phyloP scores from a whole-genome alignment of 2,888 invertebrate genomes.

The Synergus itoensis region DNA sequence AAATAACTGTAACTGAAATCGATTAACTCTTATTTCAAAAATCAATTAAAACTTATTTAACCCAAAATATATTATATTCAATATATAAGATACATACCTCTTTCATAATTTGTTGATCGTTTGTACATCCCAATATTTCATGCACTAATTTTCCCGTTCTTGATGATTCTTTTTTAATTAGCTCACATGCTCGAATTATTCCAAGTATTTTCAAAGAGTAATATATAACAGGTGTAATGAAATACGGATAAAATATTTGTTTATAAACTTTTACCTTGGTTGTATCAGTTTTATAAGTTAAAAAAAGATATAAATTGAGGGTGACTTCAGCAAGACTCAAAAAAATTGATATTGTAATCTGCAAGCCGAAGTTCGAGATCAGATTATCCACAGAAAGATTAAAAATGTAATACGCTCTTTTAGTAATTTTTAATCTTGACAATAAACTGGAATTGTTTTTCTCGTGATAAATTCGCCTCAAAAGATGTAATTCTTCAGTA shows the following conservation, averaged over 20 bases:
- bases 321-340: conserved; percentile 67
- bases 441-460: conserved; percentile 56
- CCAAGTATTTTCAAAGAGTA: conserved; percentile 60
- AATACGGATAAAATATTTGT: conserved; percentile 66
- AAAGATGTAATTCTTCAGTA: conserved; percentile 65
- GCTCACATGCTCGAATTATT: conserved; percentile 65
- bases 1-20: conserved; percentile 64
- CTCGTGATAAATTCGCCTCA: conserved; percentile 67
- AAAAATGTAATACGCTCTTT: conserved; percentile 60
- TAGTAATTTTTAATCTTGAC: conserved; percentile 59
- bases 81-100: conserved; percentile 58
- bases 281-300: conserved; percentile 53
- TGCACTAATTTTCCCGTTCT: conserved; percentile 63
- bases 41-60: neutral
- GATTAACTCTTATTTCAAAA: neutral
- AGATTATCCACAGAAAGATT: neutral
- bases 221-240: conserved; percentile 63
- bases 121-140: conserved; percentile 59
- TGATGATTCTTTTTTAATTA: conserved; percentile 61
- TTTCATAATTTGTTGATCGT: conserved; percentile 59
- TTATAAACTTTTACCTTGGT: conserved; percentile 57
- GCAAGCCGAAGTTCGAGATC: neutral
- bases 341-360: conserved; percentile 1
- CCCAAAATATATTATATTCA: too few species aligned
- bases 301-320: conserved; percentile 67